Evolutionary conservation across 2,888 invertebrate species (phyloP).

Genomic region (Oxytorus armatus): DNA sequence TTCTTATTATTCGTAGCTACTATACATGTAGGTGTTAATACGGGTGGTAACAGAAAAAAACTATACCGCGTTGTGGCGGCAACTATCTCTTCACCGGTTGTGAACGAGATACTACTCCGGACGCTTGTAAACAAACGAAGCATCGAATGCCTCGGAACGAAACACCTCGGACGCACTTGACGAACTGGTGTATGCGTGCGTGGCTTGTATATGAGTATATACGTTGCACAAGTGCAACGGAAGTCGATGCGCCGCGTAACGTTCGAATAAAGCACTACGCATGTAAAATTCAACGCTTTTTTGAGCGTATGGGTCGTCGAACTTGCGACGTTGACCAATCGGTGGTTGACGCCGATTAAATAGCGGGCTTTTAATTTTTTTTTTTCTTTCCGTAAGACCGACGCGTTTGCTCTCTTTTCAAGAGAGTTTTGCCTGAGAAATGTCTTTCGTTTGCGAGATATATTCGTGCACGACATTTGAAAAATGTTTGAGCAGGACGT

Average conservation of each 20-base stretch:
- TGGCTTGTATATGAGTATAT: neutral
- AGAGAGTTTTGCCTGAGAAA: too few species aligned
- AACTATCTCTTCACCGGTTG: neutral
- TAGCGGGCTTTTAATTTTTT: too few species aligned
- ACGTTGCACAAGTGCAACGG: slow-evolving; percentile 8
- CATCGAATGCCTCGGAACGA: slow-evolving; percentile 16
- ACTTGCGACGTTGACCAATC: neutral
- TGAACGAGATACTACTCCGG: neutral
- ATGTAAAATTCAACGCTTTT: slow-evolving; percentile 16
- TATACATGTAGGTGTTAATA: too few species aligned
- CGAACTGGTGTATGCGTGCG: neutral
- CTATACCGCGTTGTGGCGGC: neutral
- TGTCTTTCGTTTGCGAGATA: too few species aligned
- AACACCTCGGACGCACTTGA: slow-evolving; percentile 1
- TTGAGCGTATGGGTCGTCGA: neutral
- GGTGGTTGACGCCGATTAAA: neutral
- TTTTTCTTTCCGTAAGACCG: too few species aligned
- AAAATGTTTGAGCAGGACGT: too few species aligned
- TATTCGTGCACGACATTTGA: too few species aligned
- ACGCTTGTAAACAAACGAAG: slow-evolving; percentile 50
- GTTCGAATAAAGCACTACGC: slow-evolving; percentile 6
- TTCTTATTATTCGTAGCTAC: neutral
- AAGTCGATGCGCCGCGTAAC: slow-evolving; percentile 26
- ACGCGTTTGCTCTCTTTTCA: too few species aligned
- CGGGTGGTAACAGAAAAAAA: too few species aligned